Evolutionary conservation across 2,888 invertebrate species (phyloP), one percentile per base, ranked within the genome.

Genomic region (Drosophila phalerata): DNA sequence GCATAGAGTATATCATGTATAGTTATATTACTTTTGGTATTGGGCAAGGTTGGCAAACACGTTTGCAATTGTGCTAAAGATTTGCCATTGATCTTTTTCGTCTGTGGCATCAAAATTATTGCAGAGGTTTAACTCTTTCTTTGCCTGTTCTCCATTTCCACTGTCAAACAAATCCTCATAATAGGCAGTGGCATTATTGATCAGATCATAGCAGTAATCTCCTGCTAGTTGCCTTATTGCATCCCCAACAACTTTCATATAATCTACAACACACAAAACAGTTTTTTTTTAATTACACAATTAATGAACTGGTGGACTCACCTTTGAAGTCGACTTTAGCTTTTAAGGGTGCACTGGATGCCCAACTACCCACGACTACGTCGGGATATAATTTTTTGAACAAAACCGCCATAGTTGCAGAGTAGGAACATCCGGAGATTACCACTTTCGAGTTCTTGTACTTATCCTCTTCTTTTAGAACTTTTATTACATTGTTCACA

Each of bases 361-460:
- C 94, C 43, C 95, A 92, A 0, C 93, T 93, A 1, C 95, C 95
- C 30, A 90, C 83, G 0, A 93, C 93, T 9, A 94, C 88, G 69
- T 95, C 94, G 0, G 95, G 95, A 86, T 95, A 95, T 30, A 94
- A 92, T 66, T 94, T 92, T 72, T 94, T 94, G 68, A 94, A 93
- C 95, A 95, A 95, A 40, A 94, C 90, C n/a, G 93, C 95, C 94
- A 95, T 94, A 65, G 94, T 94, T 0, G 94, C 95, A 0, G 95
- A 94, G 76, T 95, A 95, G 0, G 95, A 95, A 0, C 95, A 94
- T 3, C 95, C 95, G 66, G 94, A 94, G 43, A 95, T 90, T 30
- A 95, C 84, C 0, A 87, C 91, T 42, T 89, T 91, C 1, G 93
- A 91, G 47, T 92, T 74, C 57, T 77, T 73, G 3, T 92, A 84